Base-by-base conservation (phyloP, 2,797 vertebrate species). In the Eremophila alpestris region DNA sequence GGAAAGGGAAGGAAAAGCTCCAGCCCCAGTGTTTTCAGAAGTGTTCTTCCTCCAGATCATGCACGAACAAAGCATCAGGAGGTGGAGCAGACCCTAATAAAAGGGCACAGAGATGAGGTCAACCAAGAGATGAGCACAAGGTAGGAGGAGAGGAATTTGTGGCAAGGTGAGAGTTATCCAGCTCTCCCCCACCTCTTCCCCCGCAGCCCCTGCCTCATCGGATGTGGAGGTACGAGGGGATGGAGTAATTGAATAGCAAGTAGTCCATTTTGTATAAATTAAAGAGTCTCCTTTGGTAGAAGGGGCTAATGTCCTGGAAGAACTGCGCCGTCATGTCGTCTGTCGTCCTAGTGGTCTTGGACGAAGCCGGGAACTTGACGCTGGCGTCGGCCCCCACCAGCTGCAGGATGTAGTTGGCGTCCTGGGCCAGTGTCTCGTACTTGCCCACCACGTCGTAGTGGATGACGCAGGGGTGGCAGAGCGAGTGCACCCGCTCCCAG, bases 211-310 rank as follows among this genome's bases (percentile, higher is more conserved):
- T 67, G n/a, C 79, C 95, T 98, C 98, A 99, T 90, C 94, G 98
- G 48, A 99, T 97, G 91, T 96, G 98, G 93, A 99, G 97, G 97
- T 99, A 99, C 2, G 98, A 96, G 19, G 99, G 99, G 20, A 97
- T 96, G 19, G 99, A 99, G 97, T 99, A 99, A 95, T 99, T 99
- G 92, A 99, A 99, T 24, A 99, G 98, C 91, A 99, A 96, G 91
- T 99, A 99, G 97, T 99, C 99, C 99, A 99, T 99, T 74, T 98
- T 98, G 95, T 99, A 99, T 84, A 99, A 97, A 94, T 99, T 99
- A 92, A 98, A 99, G 74, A 99, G 98, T 94, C 98, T 99, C 93
- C 97, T 98, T 97, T 99, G 99, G 95, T 99, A 99, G 90, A 99
- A 99, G 11, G 99, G 98, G 84, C 98, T 99, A 97, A 99, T 98